Evolutionary conservation across 2,888 invertebrate species (phyloP).

Genomic region (Trachelus iudaicus): DNA sequence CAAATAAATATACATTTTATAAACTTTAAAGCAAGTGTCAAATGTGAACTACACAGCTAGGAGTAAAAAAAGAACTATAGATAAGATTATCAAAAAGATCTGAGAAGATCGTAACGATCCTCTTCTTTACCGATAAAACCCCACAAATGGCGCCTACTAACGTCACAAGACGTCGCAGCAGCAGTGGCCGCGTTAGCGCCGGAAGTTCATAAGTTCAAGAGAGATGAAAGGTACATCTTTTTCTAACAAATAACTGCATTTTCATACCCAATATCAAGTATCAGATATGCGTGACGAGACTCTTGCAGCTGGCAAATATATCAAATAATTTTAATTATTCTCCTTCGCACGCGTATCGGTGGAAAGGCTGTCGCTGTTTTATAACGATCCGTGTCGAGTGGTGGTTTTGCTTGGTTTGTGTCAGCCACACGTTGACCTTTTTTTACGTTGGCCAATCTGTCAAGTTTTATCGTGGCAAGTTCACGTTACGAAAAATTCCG

Average conservation of each 20-base stretch:
- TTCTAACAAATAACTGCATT: neutral
- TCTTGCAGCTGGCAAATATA: no score
- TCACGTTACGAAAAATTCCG: conserved; percentile 1
- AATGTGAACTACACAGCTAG: neutral
- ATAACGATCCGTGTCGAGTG: neutral
- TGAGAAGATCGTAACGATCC: neutral
- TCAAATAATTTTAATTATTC: no score
- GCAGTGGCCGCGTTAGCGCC: neutral
- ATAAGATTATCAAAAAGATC: neutral
- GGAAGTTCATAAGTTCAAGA: neutral
- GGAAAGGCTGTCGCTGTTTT: neutral
- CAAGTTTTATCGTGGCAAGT: neutral
- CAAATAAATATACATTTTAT: neutral
- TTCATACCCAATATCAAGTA: no score
- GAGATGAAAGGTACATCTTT: neutral
- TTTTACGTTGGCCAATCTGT: neutral
- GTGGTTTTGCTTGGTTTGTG: neutral
- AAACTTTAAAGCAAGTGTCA: neutral
- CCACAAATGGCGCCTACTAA: neutral
- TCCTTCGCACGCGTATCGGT: no score
- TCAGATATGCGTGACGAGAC: no score
- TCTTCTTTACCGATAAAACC: neutral
- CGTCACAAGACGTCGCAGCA: neutral
- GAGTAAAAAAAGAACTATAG: neutral
- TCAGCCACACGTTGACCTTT: neutral